Evolutionary conservation across 2,888 invertebrate genomes (phyloP).

Genomic region (Notodonta ziczac): DNA sequence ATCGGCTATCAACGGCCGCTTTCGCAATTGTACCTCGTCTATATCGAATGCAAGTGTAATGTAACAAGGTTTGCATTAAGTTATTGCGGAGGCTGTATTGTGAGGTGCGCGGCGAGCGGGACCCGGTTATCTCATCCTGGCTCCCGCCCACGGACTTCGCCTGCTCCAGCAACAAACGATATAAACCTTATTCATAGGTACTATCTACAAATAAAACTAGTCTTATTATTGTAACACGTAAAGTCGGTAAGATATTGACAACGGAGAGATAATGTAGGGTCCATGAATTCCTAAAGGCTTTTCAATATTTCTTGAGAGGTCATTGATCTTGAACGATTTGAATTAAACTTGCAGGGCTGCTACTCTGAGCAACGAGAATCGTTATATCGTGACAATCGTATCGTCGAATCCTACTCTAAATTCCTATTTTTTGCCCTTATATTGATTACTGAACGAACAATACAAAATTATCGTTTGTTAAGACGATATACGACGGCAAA

Average conservation of each 20-base stretch:
- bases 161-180: not conserved
- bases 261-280: too few species aligned
- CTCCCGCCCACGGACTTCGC: constrained; percentile 34
- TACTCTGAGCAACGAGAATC: too few species aligned
- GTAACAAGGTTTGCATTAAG: constrained; percentile 48
- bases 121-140: constrained; percentile 46
- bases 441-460: too few species aligned
- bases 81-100: constrained; percentile 44
- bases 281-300: not conserved
- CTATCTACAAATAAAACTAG: too few species aligned
- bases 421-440: too few species aligned
- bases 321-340: not conserved
- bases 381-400: too few species aligned
- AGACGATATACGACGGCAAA: too few species aligned
- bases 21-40: constrained; percentile 15
- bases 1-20: constrained; percentile 10
- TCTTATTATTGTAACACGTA: too few species aligned
- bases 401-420: too few species aligned
- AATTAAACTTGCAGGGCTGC: not conserved
- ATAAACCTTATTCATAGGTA: not conserved
- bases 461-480: too few species aligned
- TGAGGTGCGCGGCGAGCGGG: constrained; percentile 39
- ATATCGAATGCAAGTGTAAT: constrained; percentile 34
- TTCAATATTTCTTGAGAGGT: not conserved
- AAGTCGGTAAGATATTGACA: too few species aligned